These are phyloP conservation scores for Artemia franciscana DNA, from an alignment of 1,140 invertebrate genomes.

Conservation along the genomic window DNA sequence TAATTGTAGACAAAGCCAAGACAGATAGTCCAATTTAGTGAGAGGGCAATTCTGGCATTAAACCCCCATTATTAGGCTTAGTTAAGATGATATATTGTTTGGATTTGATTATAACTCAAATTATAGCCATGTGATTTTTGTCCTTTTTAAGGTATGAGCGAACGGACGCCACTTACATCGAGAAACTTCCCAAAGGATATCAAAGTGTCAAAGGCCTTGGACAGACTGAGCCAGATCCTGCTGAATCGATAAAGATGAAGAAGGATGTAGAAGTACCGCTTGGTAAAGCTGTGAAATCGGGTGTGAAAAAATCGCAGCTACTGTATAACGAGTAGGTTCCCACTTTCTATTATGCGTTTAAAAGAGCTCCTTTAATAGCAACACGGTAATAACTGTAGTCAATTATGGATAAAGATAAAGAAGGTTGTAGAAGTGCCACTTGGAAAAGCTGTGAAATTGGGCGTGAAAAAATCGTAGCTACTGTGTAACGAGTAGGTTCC, in stretches of 20 bases:
- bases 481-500: constrained; percentile 66
- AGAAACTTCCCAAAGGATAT: constrained; percentile 46
- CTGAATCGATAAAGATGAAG: constrained; percentile 14
- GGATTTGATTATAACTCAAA: too few species aligned
- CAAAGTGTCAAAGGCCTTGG: constrained; percentile 60
- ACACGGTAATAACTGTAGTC: too few species aligned
- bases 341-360: constrained; percentile 1
- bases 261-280: constrained; percentile 47
- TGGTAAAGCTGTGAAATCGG: constrained; percentile 29
- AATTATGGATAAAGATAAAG: constrained; percentile 13
- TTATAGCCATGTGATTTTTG: too few species aligned
- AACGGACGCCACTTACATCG: constrained; percentile 39
- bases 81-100: too few species aligned
- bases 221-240: constrained; percentile 41
- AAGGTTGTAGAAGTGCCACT: constrained; percentile 47
- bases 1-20: too few species aligned
- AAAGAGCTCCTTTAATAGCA: too few species aligned
- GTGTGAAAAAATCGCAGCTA: constrained; percentile 25
- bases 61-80: too few species aligned
- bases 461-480: constrained; percentile 25
- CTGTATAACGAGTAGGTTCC: constrained; percentile 66
- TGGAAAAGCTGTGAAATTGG: constrained; percentile 29
- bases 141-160: constrained; percentile 35
- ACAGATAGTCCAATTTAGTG: too few species aligned
- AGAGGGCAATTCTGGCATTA: too few species aligned